phyloP scores from a whole-genome alignment of 2,797 vertebrate species.

The Microctenopoma steveboyesi region DNA sequence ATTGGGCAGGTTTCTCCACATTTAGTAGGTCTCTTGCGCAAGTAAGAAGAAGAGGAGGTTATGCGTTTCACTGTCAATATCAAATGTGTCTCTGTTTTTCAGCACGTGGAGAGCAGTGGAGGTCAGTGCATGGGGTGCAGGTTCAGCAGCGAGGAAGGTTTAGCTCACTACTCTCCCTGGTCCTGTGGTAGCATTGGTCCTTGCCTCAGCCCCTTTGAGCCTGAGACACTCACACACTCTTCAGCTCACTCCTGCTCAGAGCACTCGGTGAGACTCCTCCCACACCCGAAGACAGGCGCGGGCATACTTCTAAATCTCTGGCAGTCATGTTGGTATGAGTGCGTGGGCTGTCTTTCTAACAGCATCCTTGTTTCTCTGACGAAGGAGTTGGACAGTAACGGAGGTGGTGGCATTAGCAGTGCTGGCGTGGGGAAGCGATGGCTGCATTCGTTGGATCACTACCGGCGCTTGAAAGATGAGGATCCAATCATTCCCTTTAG shows the following conservation, averaged over 20 bases:
- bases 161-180: conserved; percentile 95
- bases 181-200: conserved; percentile 92
- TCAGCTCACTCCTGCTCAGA: conserved; percentile 85
- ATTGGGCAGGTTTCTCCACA: background rate
- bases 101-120: conserved; percentile 88
- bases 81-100: conserved; percentile 32
- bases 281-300: background rate
- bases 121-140: conserved; percentile 87
- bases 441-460: conserved; percentile 90
- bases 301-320: background rate
- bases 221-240: conserved; percentile 77
- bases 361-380: background rate
- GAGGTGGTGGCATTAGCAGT: conserved; percentile 41
- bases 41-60: conserved; percentile 1
- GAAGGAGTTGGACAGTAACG: conserved; percentile 85
- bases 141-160: conserved; percentile 89
- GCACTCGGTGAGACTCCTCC: conserved; percentile 62
- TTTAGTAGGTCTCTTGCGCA: background rate
- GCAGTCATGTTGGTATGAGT: background rate
- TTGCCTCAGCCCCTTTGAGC: conserved; percentile 91
- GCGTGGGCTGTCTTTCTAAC: background rate
- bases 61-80: background rate
- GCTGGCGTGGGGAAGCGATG: conserved; percentile 84
- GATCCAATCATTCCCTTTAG: conserved; percentile 98
- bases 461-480: conserved; percentile 92